These are phyloP conservation scores for Xanthostigma xanthostigma DNA, from an alignment of 2,888 invertebrate genomes.

Conservation along the genomic window DNA sequence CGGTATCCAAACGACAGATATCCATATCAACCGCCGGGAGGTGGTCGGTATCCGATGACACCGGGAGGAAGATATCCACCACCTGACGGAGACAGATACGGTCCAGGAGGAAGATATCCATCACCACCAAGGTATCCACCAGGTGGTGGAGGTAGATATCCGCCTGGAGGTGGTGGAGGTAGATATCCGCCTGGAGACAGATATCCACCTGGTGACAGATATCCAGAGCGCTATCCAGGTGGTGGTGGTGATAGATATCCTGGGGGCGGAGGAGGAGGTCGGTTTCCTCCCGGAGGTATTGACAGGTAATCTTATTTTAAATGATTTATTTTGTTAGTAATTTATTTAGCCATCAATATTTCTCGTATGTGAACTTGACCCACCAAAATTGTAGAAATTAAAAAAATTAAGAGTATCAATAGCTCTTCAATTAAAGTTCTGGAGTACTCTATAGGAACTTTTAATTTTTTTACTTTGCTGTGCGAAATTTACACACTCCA, in stretches of 20 bases:
- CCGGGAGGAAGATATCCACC: conserved; percentile 39
- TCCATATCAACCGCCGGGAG: conserved; percentile 5
- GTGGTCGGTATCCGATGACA: conserved; percentile 22
- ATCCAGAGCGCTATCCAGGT: conserved; percentile 32
- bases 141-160: conserved; percentile 24
- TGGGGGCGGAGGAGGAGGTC: conserved; percentile 28
- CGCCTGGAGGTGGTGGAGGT: conserved; percentile 11
- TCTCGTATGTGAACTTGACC: too few relatives aligned
- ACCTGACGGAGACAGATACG: conserved; percentile 25
- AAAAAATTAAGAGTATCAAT: too few relatives aligned
- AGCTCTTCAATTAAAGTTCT: too few relatives aligned
- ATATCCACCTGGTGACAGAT: conserved; percentile 31
- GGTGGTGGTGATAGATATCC: conserved; percentile 37
- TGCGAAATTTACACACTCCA: too few relatives aligned
- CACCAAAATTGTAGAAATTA: too few relatives aligned
- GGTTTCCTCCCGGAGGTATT: conserved; percentile 22
- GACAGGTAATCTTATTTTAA: too few relatives aligned
- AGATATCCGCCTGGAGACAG: conserved; percentile 23
- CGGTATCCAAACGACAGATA: conserved; percentile 5
- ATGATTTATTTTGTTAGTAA: too few relatives aligned
- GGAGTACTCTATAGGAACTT: too few relatives aligned
- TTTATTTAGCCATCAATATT: too few relatives aligned
- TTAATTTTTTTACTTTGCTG: conserved; percentile 15
- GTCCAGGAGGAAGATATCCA: conserved; percentile 14
- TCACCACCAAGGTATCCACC: conserved; percentile 26